A percentile compares a stretch with the other conserved stretches of the same genome.
phyloP scores from a whole-genome alignment of 35 echinoderm and acorn worm genomes.

The Stichopus chloronotus region DNA sequence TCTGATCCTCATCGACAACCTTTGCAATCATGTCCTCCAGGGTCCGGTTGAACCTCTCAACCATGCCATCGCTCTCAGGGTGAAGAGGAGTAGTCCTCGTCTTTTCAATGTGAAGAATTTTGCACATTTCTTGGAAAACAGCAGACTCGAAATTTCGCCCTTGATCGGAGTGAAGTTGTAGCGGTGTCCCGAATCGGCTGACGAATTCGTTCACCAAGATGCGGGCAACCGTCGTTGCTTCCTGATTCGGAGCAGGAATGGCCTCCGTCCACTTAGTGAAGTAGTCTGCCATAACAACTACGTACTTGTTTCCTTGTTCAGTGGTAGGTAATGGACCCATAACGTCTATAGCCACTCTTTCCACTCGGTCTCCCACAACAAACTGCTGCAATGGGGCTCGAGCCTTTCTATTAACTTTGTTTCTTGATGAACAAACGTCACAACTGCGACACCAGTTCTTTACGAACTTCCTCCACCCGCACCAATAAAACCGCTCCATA shows the following conservation, averaged over 20 bases:
- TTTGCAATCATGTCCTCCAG: no score
- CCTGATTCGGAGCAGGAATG: slow-evolving; percentile 43
- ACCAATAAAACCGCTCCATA: not conserved
- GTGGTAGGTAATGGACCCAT: slow-evolving; percentile 15
- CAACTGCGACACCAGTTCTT: not conserved
- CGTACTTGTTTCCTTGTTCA: not conserved
- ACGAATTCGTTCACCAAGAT: slow-evolving; percentile 43
- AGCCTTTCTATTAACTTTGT: not conserved
- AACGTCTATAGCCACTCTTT: slow-evolving; percentile 51
- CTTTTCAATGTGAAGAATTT: slow-evolving; percentile 58
- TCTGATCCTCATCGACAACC: no score
- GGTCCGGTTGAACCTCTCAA: no score
- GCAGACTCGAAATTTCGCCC: slow-evolving; percentile 65
- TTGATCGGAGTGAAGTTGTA: slow-evolving; percentile 40
- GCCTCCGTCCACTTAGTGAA: slow-evolving; percentile 63
- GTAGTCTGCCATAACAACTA: slow-evolving; percentile 14
- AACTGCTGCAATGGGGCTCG: not conserved
- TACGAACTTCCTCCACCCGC: not conserved
- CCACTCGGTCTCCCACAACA: slow-evolving; percentile 22
- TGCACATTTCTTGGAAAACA: slow-evolving; percentile 59
- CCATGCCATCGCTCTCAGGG: no score
- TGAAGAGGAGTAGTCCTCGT: slow-evolving; percentile 8
- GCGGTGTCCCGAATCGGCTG: slow-evolving; percentile 34
- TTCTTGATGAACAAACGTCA: not conserved
- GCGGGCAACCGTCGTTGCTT: slow-evolving; percentile 51